Evolutionary conservation across 1,140 invertebrate species (phyloP), one percentile per base, ranked within the genome.

Genomic region (Drosophila burlai): DNA sequence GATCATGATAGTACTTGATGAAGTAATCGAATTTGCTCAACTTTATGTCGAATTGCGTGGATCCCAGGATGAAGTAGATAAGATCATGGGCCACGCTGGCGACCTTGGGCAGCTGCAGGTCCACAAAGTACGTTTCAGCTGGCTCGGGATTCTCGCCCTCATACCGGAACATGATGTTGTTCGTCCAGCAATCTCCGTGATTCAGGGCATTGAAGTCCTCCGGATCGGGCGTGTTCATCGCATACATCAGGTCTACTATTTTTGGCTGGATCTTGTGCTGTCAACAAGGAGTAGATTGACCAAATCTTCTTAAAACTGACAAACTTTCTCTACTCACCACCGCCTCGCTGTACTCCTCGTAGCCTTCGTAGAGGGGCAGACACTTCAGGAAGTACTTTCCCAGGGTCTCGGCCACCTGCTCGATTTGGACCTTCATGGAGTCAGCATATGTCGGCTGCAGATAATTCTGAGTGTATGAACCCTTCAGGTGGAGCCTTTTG

Each of bases 141-240:
- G 73, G 34, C 29, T 58, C 21, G 29, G 42, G 16, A 38, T 59
- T 64, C 4, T 64, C 66, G 3, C 6, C 49, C 7, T 80, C 75
- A 47, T 93, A 92, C 38, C 90, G 82, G 54, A 94, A 94, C 55
- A 94, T 69, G 15, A 94, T 87, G 62, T 94, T 94, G 61, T 93
- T 90, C 1, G 64, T 64, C 82, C 86, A 91, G n/a, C 93, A 93
- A 80, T 96, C 95, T 9, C 95, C 95, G 49, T 96, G 95, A 76
- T 94, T 94, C 9, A 96, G 82, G 2, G 95, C 95, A 74, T 94
- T 94, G 57, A 95, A 95, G 36, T 94, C 93, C 24, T 94, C 93
- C 0, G 92, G 68, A 47, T 80, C 62, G 4, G 49, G 38, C 6
- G 68, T 60, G 18, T 45, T 64, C 13, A 94, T 46, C 10, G 52